Conservation (phyloP, 2,888 invertebrate genomes). For the Tanytarsus gracilentus region DNA sequence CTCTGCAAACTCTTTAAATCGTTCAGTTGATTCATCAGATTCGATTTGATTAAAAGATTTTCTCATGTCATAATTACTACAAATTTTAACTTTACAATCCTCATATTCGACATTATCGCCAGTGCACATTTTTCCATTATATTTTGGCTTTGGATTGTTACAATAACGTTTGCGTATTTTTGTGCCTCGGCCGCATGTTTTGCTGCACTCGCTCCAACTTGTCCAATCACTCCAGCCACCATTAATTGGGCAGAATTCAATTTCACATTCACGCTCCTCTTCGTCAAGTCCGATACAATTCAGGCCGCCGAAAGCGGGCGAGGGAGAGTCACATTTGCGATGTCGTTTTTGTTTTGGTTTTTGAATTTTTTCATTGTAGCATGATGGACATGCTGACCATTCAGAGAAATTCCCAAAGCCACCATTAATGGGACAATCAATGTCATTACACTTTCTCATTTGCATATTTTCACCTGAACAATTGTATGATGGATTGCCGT, state of each 20-base stretch:
- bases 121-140: conserved; percentile 42
- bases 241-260: conserved; percentile 32
- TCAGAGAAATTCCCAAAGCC: conserved; percentile 26
- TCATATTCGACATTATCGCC: conserved; percentile 33
- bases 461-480: conserved; percentile 19
- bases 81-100: conserved; percentile 27
- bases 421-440: conserved; percentile 14
- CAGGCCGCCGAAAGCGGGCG: conserved; percentile 40
- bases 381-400: too few species aligned
- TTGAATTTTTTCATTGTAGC: too few species aligned
- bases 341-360: conserved; percentile 38
- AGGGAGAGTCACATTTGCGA: conserved; percentile 42
- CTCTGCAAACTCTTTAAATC: conserved; percentile 9
- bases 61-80: neutral
- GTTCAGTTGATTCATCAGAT: neutral
- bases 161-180: conserved; percentile 36
- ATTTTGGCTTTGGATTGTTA: conserved; percentile 37
- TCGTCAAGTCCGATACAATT: conserved; percentile 39
- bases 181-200: conserved; percentile 38
- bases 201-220: conserved; percentile 34
- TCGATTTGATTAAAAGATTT: neutral
- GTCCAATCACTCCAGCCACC: conserved; percentile 26
- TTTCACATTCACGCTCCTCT: conserved; percentile 41
- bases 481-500: conserved; percentile 27
- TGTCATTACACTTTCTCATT: conserved; percentile 7